phyloP scores from a whole-genome alignment of 2,888 invertebrate species.

The Orchesellides sinensis region DNA sequence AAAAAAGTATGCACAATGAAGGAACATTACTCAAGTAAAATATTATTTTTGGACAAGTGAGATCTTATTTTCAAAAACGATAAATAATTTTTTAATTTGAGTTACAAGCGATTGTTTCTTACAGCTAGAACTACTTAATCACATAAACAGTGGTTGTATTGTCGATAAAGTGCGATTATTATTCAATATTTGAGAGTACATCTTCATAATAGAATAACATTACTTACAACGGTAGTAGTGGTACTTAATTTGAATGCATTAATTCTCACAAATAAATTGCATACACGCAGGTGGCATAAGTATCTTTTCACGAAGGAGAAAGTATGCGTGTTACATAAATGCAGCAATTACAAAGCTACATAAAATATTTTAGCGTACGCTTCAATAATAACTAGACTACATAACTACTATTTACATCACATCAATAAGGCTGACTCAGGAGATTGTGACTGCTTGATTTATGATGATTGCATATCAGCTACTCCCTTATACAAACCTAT shows the following conservation, averaged over 20 bases:
- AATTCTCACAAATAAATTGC: too few relatives aligned
- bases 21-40: background rate
- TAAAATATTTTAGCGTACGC: background rate
- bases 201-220: background rate
- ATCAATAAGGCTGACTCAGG: slow-evolving; percentile 57
- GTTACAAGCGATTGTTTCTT: slow-evolving; percentile 21
- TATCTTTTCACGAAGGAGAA: background rate
- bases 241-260: too few relatives aligned
- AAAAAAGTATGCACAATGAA: background rate
- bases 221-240: background rate
- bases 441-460: slow-evolving; percentile 28
- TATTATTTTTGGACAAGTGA: slow-evolving; percentile 34
- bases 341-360: background rate
- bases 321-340: background rate
- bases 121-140: background rate
- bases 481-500: slow-evolving; percentile 46
- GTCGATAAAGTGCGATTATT: slow-evolving; percentile 1
- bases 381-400: background rate
- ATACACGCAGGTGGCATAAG: background rate
- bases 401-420: slow-evolving; percentile 69
- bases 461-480: slow-evolving; percentile 34
- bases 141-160: slow-evolving; percentile 7
- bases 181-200: background rate
- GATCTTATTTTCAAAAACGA: slow-evolving; percentile 47
- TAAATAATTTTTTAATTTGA: slow-evolving; percentile 43